phyloP scores from a whole-genome alignment of 2,113 vertebrate genomes.

The Chitala chitala region DNA sequence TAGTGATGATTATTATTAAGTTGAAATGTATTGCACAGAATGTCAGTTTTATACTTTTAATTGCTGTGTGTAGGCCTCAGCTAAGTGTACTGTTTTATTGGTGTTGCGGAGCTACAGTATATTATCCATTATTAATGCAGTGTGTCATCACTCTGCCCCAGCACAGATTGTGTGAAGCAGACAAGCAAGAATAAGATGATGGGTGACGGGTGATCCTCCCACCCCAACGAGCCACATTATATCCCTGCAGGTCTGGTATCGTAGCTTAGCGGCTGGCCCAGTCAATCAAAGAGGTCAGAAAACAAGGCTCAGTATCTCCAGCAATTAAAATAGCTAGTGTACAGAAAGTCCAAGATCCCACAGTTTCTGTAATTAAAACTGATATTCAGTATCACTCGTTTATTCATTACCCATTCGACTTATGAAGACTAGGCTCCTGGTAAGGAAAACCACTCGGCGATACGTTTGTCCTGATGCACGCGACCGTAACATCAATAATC shows the following conservation, averaged over 20 bases:
- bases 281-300: no score
- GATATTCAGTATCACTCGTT: no score
- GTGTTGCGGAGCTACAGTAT: background rate
- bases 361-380: background rate
- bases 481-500: no score
- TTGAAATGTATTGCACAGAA: no score
- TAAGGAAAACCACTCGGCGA: no score
- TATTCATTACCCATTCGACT: background rate
- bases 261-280: background rate
- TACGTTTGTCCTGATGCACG: no score
- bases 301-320: no score
- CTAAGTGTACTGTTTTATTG: slow-evolving; percentile 1
- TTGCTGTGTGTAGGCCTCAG: background rate
- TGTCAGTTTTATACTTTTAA: background rate
- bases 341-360: no score
- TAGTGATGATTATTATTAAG: no score
- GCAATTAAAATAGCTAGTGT: no score
- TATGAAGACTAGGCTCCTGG: no score
- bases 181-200: slow-evolving; percentile 43
- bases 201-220: background rate
- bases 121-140: slow-evolving; percentile 50
- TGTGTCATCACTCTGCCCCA: slow-evolving; percentile 30
- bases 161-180: slow-evolving; percentile 31
- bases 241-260: background rate
- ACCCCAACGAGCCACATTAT: no score